Base-by-base conservation (phyloP, 2,888 invertebrate species). In the Dynastes tityus region DNA sequence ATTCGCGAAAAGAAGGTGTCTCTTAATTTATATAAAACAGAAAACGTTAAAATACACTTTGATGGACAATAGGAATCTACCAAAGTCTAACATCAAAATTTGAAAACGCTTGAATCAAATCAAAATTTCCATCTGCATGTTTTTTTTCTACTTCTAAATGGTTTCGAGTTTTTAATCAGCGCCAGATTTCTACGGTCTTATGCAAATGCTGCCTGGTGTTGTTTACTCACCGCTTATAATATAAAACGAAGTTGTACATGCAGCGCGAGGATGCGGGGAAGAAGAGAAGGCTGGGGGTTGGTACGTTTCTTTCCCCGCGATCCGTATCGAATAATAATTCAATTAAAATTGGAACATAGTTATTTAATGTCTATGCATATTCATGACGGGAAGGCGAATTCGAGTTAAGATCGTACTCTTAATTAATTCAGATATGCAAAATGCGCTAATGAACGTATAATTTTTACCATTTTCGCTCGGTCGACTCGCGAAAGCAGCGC, bases 281-380 rank as follows among this genome's bases (percentile, higher is more conserved):
- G 45, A 45, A 2, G 11, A 8, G 2, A 45, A 11, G 8, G 11
- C 11, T 8, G 45, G 45, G 8, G n/a, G 4, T 5, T 53, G 53
- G 16, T 16, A 53, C 16, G 16, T 53, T n/a, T 53, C 53, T 53
- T 53, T 13, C 53, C 16, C n/a, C 51, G 70, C 32, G 32, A 83
- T 82, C 82, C 83, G 82, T 83, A 80, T 73, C 73, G 45, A 67
- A 65, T 76, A 67, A 65, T 76, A 65, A 76, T 76, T 76, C 76
- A 76, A 76, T 76, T 76, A 76, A 76, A 55, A 67, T 76, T 37
- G 76, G 40, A 67, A 55, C 76, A 76, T 67, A 76, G 76, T 76
- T 76, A 76, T 76, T 45, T 76, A 76, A 76, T 67, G 49, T 58
- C 49, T 2, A 67, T 74, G 78, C 75, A 78, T 78, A 78, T 78